Evolutionary conservation across 2,113 vertebrate species (phyloP).

Genomic region (Puffinus mauretanicus): DNA sequence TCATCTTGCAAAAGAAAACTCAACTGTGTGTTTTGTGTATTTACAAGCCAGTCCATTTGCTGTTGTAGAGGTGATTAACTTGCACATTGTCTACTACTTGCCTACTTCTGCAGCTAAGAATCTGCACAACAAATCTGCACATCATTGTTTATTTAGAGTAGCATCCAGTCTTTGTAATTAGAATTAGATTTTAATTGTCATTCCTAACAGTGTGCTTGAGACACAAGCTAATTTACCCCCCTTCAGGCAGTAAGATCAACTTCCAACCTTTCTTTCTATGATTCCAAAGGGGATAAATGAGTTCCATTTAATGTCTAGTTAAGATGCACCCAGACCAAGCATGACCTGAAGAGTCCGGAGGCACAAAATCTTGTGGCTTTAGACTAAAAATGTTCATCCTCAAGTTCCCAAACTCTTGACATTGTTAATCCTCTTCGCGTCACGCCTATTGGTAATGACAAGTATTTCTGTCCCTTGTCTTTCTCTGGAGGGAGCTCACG

Average conservation of each 20-base stretch:
- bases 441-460: neutral
- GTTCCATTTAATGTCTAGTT: neutral
- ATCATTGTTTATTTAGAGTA: neutral
- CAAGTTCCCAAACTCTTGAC: neutral
- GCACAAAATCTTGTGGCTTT: neutral
- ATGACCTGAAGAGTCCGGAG: neutral
- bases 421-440: neutral
- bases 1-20: neutral
- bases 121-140: neutral
- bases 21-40: neutral
- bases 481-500: neutral
- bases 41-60: neutral
- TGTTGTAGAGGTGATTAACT: neutral
- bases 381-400: neutral
- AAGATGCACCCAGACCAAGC: neutral
- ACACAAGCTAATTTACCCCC: neutral
- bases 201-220: neutral
- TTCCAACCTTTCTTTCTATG: neutral
- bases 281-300: neutral
- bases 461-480: neutral
- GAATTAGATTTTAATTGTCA: constrained; percentile 2
- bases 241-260: neutral
- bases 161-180: neutral
- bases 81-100: neutral
- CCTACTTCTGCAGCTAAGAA: neutral